phyloP scores from a whole-genome alignment of 1,140 invertebrate genomes.

The Grapholita molesta region DNA sequence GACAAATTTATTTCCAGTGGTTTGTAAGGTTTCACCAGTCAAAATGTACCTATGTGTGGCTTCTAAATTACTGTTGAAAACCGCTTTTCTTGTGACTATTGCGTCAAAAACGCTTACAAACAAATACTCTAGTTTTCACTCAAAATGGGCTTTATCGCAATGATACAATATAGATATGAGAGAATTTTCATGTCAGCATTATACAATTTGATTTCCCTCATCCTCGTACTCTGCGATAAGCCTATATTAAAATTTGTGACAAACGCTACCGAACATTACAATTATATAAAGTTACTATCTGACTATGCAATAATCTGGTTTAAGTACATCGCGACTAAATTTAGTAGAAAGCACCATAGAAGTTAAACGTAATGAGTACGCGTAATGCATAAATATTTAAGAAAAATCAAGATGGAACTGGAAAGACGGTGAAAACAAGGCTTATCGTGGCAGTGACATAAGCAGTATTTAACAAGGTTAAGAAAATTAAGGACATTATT shows the following conservation, averaged over 20 bases:
- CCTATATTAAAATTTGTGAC: not conserved
- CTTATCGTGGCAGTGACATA: not conserved
- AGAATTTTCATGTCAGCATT: not conserved
- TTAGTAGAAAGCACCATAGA: constrained; percentile 27
- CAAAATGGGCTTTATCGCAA: not conserved
- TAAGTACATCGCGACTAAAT: constrained; percentile 30
- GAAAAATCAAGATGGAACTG: not conserved
- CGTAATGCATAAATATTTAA: not conserved
- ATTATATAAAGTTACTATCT: not conserved
- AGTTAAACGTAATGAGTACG: constrained; percentile 2
- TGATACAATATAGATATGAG: too few relatives aligned
- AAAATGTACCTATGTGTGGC: too few relatives aligned
- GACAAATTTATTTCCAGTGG: too few relatives aligned
- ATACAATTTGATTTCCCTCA: not conserved
- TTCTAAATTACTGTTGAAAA: not conserved
- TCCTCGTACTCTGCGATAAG: not conserved
- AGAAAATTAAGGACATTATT: too few relatives aligned
- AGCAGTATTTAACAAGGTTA: not conserved
- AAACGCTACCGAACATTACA: not conserved
- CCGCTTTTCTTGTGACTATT: not conserved
- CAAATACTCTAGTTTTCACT: not conserved
- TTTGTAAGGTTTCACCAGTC: too few relatives aligned
- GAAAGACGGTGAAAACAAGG: not conserved
- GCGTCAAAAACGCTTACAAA: not conserved
- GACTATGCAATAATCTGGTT: not conserved